Conservation (phyloP, 2,888 invertebrate genomes). For the Himalopsyche anomala region DNA sequence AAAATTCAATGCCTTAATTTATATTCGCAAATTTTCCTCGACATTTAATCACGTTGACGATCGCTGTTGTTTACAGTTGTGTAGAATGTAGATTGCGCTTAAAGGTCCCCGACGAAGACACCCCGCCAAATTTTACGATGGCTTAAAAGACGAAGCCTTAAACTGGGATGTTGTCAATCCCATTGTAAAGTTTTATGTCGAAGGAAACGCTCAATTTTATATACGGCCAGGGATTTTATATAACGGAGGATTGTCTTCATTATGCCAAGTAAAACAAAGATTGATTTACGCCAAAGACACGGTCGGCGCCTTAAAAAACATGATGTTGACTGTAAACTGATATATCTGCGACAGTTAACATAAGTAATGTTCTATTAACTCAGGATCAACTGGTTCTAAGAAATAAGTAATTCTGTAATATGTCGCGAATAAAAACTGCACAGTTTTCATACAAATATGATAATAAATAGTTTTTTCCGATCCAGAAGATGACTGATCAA, state of each 20-base stretch:
- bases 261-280: conserved; percentile 61
- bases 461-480: too few relatives aligned
- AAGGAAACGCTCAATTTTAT: conserved; percentile 52
- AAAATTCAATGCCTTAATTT: neutral
- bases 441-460: too few relatives aligned
- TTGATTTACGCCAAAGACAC: conserved; percentile 59
- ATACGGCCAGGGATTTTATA: conserved; percentile 49
- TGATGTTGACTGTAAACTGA: conserved; percentile 38
- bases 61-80: conserved; percentile 13
- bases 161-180: conserved; percentile 62
- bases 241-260: conserved; percentile 60
- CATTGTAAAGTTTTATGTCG: conserved; percentile 61
- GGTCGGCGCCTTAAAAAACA: neutral
- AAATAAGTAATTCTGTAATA: too few relatives aligned
- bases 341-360: conserved; percentile 53
- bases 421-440: too few relatives aligned
- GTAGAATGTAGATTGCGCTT: conserved; percentile 23
- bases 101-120: neutral
- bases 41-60: conserved; percentile 5
- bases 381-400: neutral
- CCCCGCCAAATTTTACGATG: conserved; percentile 61
- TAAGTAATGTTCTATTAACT: conserved; percentile 9
- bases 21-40: neutral
- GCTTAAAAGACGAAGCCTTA: conserved; percentile 63
- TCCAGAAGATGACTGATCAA: too few relatives aligned